These are phyloP conservation scores for Xylota sylvarum DNA, from an alignment of 2,888 invertebrate genomes.

Conservation along the genomic window DNA sequence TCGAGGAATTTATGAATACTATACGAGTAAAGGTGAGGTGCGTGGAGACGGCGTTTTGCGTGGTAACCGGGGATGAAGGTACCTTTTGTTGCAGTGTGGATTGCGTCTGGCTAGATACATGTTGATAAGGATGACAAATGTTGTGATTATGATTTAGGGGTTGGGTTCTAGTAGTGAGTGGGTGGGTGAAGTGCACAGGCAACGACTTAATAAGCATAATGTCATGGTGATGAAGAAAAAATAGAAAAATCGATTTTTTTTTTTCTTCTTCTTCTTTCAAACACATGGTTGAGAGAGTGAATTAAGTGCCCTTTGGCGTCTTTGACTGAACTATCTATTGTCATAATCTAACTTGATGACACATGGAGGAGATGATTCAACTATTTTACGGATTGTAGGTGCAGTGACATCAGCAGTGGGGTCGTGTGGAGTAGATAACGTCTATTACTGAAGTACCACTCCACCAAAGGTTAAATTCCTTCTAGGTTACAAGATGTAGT, in stretches of 20 bases:
- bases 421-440: too few relatives aligned
- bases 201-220: constrained; percentile 73
- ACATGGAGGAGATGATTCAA: too few relatives aligned
- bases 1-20: constrained; percentile 65
- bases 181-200: constrained; percentile 26
- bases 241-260: constrained; percentile 64
- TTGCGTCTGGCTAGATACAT: constrained; percentile 62
- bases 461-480: too few relatives aligned
- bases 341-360: background rate
- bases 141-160: constrained; percentile 25
- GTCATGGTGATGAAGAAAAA: constrained; percentile 48
- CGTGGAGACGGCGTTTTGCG: background rate
- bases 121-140: constrained; percentile 73
- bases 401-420: too few relatives aligned
- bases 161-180: background rate
- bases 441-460: too few relatives aligned
- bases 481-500: too few relatives aligned
- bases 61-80: constrained; percentile 11
- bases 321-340: background rate
- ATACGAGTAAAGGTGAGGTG: background rate
- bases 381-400: too few relatives aligned
- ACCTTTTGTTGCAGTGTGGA: constrained; percentile 67
- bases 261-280: background rate
- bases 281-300: background rate
- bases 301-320: background rate